phyloP scores from a whole-genome alignment of 1,140 invertebrate genomes.

The Pseudomyrmex flavicornis region DNA sequence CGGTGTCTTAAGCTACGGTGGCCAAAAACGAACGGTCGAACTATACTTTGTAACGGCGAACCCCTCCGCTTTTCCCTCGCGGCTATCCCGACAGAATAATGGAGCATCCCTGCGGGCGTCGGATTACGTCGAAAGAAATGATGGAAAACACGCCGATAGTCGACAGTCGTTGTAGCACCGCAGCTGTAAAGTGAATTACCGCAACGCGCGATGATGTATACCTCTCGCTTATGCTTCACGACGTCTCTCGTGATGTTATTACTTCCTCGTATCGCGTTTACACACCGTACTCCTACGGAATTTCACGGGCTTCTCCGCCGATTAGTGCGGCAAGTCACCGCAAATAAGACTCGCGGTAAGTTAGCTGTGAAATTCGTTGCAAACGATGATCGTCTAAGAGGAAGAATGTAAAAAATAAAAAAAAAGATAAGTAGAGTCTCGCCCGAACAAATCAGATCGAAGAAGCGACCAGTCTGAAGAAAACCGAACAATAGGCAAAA shows the following conservation, averaged over 20 bases:
- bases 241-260: neutral
- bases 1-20: conserved; percentile 70
- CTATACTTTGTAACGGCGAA: conserved; percentile 57
- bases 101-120: conserved; percentile 62
- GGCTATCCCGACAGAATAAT: conserved; percentile 71
- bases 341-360: conserved; percentile 17
- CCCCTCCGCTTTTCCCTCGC: conserved; percentile 61
- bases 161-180: neutral
- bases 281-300: neutral
- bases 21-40: conserved; percentile 56
- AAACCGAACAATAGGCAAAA: conserved; percentile 73
- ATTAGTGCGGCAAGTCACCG: neutral
- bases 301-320: neutral
- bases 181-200: conserved; percentile 34
- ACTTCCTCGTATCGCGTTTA: neutral
- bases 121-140: conserved; percentile 66
- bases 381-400: neutral
- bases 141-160: conserved; percentile 63
- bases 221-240: neutral
- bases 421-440: conserved; percentile 16
- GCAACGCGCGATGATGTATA: conserved; percentile 1
- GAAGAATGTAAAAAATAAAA: neutral
- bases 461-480: conserved; percentile 62
- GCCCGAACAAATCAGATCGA: conserved; percentile 65
- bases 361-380: conserved; percentile 25